Percentiles rank a stretch among this genome's conserved stretches.
phyloP scores from a whole-genome alignment of 2,888 invertebrate genomes.

The Sceliomorpha sp. region DNA sequence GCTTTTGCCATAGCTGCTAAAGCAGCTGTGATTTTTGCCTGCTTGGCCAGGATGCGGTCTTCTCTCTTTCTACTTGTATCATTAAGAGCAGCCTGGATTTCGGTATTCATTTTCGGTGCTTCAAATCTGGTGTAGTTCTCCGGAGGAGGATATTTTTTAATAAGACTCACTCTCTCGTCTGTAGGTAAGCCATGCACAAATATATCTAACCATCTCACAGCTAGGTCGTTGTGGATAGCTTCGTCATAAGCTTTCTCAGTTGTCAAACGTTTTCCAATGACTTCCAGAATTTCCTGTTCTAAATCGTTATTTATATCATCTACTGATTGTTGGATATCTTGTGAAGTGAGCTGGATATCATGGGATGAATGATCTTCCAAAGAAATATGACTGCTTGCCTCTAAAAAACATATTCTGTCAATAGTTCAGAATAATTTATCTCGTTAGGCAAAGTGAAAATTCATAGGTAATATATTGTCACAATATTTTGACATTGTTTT shows the following conservation, averaged over 20 bases:
- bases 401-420: too few species aligned
- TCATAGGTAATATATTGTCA: too few species aligned
- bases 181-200: constrained; percentile 14
- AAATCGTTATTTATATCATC: constrained; percentile 1
- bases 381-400: too few species aligned
- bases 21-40: constrained; percentile 30
- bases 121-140: constrained; percentile 16
- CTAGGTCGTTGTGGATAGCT: constrained; percentile 8
- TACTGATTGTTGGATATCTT: neutral
- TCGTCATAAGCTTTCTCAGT: constrained; percentile 5
- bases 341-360: too few species aligned
- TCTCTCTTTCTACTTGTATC: constrained; percentile 18
- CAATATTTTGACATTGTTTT: too few species aligned
- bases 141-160: constrained; percentile 25
- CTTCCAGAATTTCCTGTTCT: constrained; percentile 10
- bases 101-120: constrained; percentile 11
- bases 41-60: constrained; percentile 35
- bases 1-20: constrained; percentile 21
- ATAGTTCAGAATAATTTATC: too few species aligned
- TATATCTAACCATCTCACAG: constrained; percentile 16
- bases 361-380: too few species aligned
- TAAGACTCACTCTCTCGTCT: constrained; percentile 13
- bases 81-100: constrained; percentile 1
- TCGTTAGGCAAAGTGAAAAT: too few species aligned
- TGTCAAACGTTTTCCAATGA: constrained; percentile 7